phyloP scores from a whole-genome alignment of 1,140 invertebrate species.

The Nymphalis io region DNA sequence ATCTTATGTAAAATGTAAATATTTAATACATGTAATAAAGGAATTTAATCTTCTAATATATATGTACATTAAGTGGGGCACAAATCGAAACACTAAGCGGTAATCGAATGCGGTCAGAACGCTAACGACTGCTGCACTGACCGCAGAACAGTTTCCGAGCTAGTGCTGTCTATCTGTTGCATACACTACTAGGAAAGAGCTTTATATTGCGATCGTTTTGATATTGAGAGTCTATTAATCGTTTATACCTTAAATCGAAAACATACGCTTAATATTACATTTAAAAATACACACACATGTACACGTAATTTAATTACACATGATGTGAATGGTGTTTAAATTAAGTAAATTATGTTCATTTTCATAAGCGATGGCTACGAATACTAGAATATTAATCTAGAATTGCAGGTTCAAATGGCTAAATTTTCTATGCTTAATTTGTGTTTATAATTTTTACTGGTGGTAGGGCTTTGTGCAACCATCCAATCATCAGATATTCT shows the following conservation, averaged over 20 bases:
- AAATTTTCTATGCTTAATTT: no score
- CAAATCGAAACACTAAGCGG: constrained; percentile 14
- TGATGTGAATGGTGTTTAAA: no score
- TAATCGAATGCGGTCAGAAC: constrained; percentile 28
- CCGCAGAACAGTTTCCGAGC: constrained; percentile 24
- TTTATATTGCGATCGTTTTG: neutral
- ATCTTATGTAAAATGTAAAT: no score
- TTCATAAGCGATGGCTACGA: no score
- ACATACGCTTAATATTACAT: neutral
- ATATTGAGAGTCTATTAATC: neutral
- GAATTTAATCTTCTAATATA: neutral
- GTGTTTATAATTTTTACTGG: no score
- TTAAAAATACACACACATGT: no score
- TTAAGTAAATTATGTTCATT: no score
- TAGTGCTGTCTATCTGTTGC: constrained; percentile 14
- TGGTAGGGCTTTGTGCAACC: no score
- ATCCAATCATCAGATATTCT: no score
- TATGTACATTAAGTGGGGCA: neutral
- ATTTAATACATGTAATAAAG: neutral
- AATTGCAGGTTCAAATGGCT: no score
- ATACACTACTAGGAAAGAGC: neutral
- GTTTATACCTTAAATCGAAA: neutral
- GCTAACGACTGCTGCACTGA: constrained; percentile 25
- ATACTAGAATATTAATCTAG: no score
- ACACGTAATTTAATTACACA: no score